Percentiles rank a stretch among this genome's conserved stretches.
phyloP scores from a whole-genome alignment of 2,113 vertebrate species.

The Microcebus lehilahytsara region DNA sequence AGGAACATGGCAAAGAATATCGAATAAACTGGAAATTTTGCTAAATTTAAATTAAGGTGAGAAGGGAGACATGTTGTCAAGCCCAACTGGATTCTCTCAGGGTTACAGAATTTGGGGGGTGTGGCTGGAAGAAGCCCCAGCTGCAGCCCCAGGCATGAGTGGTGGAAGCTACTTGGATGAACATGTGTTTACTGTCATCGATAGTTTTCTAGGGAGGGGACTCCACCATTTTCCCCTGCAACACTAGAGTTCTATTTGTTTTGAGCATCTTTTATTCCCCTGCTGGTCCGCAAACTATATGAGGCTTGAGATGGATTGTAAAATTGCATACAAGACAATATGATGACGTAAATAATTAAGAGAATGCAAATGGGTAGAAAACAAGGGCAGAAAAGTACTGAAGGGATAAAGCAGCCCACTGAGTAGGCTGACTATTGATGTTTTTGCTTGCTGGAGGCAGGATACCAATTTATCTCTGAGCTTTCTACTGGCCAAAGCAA shows the following conservation, averaged over 20 bases:
- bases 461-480: background rate
- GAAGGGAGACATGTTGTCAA: background rate
- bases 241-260: background rate
- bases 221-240: background rate
- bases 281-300: background rate
- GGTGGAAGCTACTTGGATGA: background rate
- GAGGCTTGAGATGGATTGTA: background rate
- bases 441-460: background rate
- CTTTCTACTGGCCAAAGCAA: background rate
- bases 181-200: background rate
- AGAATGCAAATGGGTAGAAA: background rate
- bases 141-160: no score
- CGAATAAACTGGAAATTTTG: background rate
- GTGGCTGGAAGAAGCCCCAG: background rate
- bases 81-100: rapidly evolving
- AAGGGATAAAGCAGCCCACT: background rate
- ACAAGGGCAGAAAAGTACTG: no score
- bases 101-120: background rate
- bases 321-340: background rate
- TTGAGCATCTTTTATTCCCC: background rate
- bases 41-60: background rate
- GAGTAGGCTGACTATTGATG: background rate
- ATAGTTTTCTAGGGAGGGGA: background rate
- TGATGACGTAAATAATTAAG: background rate
- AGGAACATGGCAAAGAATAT: background rate